Evolutionary conservation across 1,140 invertebrate genomes (phyloP), one percentile per base, ranked within the genome.

Genomic region (Panagrolaimus sp.): DNA sequence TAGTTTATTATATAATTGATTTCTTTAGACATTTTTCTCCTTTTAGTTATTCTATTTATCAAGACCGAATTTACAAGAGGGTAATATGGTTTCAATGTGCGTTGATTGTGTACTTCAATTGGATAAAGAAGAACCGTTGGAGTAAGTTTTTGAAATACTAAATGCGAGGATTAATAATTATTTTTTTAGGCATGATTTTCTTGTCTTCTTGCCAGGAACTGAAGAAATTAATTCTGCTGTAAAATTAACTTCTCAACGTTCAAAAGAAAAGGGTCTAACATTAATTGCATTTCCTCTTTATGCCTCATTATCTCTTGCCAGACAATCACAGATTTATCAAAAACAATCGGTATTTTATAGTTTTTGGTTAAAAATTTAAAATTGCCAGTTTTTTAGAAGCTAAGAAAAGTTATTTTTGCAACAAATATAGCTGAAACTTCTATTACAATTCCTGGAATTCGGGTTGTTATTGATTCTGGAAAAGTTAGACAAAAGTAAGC

Each of bases 361-460:
- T 26, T 65, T 28, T 15, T 44, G 38, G 1, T 1, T 68, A 1
- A 24, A 21, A 1, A 14, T 17, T 38, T 32, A 38, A 32, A 32
- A 45, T 17, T 24, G 17, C 17, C n/a, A n/a, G n/a, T n/a, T 14
- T 48, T 75, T 52, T 65, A 75, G 14, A 89, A 88, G 66, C 87
- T 86, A 26, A 85, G 95, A 45, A 96, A 96, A 86, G 89, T 98
- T 15, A 89, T 99, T 72, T 85, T 98, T 63, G 89, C 93, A n/a
- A 99, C 96, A 26, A 99, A 98, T 84, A 92, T 98, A 71, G 96
- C 96, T 4, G 96, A 96, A 86, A 95, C 94, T 1, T 96, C 93
- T 7, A 88, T 99, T 1, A 99, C 96, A 0, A 97, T 99, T 78
- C 90, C 86, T 58, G 92, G 92, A 24, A 92, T 99, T 70, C 90